These are phyloP conservation scores for Tringa solitaria DNA, from an alignment of 2,113 vertebrate genomes.

Conservation along the genomic window DNA sequence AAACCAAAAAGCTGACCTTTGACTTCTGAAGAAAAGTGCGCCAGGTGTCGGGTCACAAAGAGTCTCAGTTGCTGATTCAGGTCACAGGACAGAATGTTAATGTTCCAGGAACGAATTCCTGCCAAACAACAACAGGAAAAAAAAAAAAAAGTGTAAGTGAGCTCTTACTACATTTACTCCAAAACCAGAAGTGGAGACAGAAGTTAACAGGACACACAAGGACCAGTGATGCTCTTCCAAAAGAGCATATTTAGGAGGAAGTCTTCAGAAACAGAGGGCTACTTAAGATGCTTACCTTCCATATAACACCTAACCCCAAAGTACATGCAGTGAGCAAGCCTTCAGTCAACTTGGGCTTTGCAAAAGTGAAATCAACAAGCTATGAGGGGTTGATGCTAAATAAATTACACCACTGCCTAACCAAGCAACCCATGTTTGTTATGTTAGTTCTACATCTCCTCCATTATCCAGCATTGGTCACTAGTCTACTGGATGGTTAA, in stretches of 20 bases:
- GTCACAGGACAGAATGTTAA: constrained; percentile 81
- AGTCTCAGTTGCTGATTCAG: constrained; percentile 88
- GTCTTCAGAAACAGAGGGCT: not conserved
- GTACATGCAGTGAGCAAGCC: not conserved
- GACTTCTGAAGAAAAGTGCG: constrained; percentile 92
- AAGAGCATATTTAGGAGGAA: not conserved
- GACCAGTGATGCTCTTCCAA: not conserved
- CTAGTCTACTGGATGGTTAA: not conserved
- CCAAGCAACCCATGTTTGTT: not conserved
- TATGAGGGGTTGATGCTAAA: not conserved
- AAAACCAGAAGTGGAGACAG: not conserved
- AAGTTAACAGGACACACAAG: not conserved
- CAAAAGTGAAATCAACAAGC: not conserved
- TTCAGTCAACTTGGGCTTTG: not conserved
- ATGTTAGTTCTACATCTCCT: not conserved
- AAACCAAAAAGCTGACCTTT: constrained; percentile 83
- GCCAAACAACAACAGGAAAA: not conserved
- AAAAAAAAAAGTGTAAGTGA: not conserved
- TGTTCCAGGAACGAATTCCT: constrained; percentile 90
- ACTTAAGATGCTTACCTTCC: not conserved
- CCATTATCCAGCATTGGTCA: not conserved
- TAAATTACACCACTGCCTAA: not conserved
- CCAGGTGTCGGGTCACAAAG: constrained; percentile 88
- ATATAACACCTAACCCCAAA: not conserved
- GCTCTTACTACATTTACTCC: not conserved